phyloP scores from a whole-genome alignment of 2,888 invertebrate genomes.

The Drosophila mettleri region DNA sequence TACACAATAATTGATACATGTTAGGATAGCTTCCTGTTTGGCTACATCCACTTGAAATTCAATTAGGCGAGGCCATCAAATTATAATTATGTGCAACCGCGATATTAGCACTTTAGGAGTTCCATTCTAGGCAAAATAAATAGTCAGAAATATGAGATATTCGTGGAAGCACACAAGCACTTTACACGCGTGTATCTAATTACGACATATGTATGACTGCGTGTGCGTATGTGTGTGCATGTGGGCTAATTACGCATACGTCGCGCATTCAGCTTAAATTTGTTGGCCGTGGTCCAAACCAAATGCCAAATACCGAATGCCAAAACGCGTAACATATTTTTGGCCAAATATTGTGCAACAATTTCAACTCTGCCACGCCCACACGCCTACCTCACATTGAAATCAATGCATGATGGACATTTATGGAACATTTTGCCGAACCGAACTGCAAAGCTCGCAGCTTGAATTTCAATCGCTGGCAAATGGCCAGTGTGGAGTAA shows the following conservation, averaged over 20 bases:
- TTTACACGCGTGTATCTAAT: background rate
- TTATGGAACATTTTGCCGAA: conserved; percentile 52
- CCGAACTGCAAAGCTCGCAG: conserved; percentile 16
- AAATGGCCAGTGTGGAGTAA: conserved; percentile 38
- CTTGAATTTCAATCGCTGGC: conserved; percentile 42
- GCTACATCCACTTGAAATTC: conserved; percentile 26
- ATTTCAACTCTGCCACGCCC: conserved; percentile 19
- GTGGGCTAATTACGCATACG: conserved; percentile 38
- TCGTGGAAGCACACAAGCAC: background rate
- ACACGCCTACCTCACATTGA: conserved; percentile 11
- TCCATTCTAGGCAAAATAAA: conserved; percentile 26
- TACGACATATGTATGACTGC: background rate
- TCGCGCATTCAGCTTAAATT: conserved; percentile 30
- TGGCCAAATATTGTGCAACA: conserved; percentile 1
- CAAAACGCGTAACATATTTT: conserved; percentile 63
- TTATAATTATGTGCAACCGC: conserved; percentile 41
- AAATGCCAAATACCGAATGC: conserved; percentile 49
- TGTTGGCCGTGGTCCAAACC: conserved; percentile 58
- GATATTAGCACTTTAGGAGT: conserved; percentile 41
- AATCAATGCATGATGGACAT: conserved; percentile 62
- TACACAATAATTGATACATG: background rate
- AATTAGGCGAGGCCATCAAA: conserved; percentile 42
- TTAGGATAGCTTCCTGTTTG: background rate
- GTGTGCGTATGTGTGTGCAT: background rate
- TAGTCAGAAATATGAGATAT: conserved; percentile 22